Conservation (phyloP, 1,140 invertebrate species). For the Leptopilina boulardi region DNA sequence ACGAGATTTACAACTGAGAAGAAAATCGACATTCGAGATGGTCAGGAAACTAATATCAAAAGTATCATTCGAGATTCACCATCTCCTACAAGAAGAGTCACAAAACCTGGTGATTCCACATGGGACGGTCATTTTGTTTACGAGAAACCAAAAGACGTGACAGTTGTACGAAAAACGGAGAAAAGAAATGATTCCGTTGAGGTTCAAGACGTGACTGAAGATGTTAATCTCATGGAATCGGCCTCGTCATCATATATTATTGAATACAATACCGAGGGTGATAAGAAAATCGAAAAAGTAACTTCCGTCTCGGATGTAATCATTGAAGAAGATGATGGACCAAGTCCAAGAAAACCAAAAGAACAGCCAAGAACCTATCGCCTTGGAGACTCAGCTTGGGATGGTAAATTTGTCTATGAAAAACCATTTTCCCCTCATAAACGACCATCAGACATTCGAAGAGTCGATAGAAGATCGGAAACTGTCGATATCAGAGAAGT, state of each 20-base stretch:
- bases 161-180: conserved; percentile 48
- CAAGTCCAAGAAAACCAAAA: conserved; percentile 39
- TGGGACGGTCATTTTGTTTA: conserved; percentile 66
- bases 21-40: conserved; percentile 41
- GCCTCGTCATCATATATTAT: conserved; percentile 60
- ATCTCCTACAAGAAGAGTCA: conserved; percentile 39
- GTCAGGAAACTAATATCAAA: not conserved
- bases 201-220: conserved; percentile 57
- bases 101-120: conserved; percentile 58
- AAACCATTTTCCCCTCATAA: conserved; percentile 56
- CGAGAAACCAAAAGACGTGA: conserved; percentile 56
- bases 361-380: conserved; percentile 21
- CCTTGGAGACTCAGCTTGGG: conserved; percentile 75
- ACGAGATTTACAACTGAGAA: conserved; percentile 37
- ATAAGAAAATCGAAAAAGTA: conserved; percentile 55
- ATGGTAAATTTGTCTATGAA: conserved; percentile 75
- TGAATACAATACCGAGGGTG: conserved; percentile 59
- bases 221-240: conserved; percentile 52
- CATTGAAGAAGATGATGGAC: conserved; percentile 51
- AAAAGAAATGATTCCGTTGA: conserved; percentile 57
- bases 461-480: conserved; percentile 32
- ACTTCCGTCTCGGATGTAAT: conserved; percentile 60
- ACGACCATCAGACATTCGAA: conserved; percentile 36
- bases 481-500: conserved; percentile 63
- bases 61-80: not conserved